phyloP scores from a whole-genome alignment of 2,113 vertebrate species.

The Pardalotus punctatus region DNA sequence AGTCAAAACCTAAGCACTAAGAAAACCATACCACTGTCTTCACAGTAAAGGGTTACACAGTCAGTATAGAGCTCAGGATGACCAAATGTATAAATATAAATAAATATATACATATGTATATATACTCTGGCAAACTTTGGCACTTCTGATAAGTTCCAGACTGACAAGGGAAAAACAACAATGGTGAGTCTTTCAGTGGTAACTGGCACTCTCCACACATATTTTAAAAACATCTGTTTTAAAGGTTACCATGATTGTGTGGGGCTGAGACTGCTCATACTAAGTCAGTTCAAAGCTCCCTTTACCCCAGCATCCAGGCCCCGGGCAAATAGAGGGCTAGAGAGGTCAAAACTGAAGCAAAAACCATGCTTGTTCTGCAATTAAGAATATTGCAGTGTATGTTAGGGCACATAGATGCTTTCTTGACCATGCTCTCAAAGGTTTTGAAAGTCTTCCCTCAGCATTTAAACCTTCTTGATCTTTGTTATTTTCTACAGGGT shows the following conservation, averaged over 20 bases:
- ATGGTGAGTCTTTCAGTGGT: neutral
- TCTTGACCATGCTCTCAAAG: neutral
- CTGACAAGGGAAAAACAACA: neutral
- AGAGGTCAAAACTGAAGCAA: neutral
- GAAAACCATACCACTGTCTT: neutral
- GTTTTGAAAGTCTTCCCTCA: neutral
- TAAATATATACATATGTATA: too few relatives aligned
- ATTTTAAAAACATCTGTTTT: neutral
- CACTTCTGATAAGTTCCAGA: neutral
- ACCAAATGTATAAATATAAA: neutral
- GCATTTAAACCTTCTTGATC: neutral
- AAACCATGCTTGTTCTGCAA: neutral
- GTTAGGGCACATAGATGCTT: neutral
- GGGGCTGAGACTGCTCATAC: neutral
- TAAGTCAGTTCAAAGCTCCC: neutral
- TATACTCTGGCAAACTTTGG: neutral
- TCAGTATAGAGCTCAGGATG: neutral
- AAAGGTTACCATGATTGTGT: neutral
- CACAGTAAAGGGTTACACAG: neutral
- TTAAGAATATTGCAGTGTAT: neutral
- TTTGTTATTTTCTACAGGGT: neutral
- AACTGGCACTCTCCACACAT: neutral
- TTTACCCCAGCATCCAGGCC: neutral
- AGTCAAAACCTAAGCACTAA: neutral
- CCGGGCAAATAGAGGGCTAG: neutral